A percentile compares a stretch with the other conserved stretches of the same genome.
Evolutionary conservation across 2,888 invertebrate genomes (phyloP).

Genomic region (Neocrepidodera transversa): DNA sequence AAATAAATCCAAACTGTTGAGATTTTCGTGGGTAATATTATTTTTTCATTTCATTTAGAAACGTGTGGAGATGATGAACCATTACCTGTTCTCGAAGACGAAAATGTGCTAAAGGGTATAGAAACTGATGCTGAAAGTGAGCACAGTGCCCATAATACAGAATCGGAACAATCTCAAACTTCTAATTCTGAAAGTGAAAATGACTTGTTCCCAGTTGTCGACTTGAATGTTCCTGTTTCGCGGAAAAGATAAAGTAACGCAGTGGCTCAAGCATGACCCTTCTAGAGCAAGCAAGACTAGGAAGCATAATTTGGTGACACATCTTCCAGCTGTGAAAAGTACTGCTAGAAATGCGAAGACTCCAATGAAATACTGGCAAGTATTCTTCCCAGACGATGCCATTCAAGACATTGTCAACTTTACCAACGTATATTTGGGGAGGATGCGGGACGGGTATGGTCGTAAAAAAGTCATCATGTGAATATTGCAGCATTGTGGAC

Average conservation of each 20-base stretch:
- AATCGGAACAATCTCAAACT: neutral
- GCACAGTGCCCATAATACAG: slow-evolving; percentile 1
- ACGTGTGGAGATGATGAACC: neutral
- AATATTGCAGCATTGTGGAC: slow-evolving; percentile 41
- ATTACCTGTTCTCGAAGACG: neutral
- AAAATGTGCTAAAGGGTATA: neutral
- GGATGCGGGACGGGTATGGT: slow-evolving; percentile 34
- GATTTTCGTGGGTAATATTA: neutral
- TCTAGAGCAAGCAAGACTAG: neutral
- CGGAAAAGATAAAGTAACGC: slow-evolving; percentile 2
- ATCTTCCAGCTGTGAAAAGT: slow-evolving; percentile 3
- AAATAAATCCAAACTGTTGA: neutral
- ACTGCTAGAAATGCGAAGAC: neutral
- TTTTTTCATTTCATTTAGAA: neutral
- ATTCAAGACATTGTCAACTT: slow-evolving; percentile 41
- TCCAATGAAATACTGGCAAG: neutral
- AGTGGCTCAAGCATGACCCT: slow-evolving; percentile 9
- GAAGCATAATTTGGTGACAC: neutral
- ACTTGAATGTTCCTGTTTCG: too few species aligned
- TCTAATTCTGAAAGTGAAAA: neutral
- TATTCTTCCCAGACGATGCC: slow-evolving; percentile 28
- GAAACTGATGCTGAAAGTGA: neutral
- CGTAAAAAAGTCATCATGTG: too few species aligned
- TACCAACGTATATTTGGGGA: slow-evolving; percentile 28
- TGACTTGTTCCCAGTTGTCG: too few species aligned